Conservation (phyloP, 2,888 invertebrate genomes). For the Diploptera punctata region DNA sequence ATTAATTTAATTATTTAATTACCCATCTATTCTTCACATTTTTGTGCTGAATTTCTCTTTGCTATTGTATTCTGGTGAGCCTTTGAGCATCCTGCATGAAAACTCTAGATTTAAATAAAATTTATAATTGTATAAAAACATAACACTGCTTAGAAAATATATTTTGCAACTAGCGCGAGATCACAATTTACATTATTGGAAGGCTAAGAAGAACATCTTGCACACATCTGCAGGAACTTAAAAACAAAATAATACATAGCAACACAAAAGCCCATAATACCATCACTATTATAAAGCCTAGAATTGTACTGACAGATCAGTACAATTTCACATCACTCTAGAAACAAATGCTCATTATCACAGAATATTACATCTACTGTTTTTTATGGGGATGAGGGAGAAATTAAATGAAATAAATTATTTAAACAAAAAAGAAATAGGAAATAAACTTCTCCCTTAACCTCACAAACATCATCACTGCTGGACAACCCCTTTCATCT, state of each 20-base stretch:
- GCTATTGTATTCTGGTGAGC: too few relatives aligned
- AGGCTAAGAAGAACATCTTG: constrained; percentile 14
- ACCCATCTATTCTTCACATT: too few relatives aligned
- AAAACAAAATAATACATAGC: not conserved
- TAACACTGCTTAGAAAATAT: constrained; percentile 1
- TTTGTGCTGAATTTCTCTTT: too few relatives aligned
- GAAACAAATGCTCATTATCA: constrained; percentile 42
- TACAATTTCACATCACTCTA: constrained; percentile 3
- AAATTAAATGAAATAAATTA: too few relatives aligned
- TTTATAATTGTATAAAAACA: constrained; percentile 8
- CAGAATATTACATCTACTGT: constrained; percentile 41
- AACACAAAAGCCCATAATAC: constrained; percentile 2
- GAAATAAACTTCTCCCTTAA: too few relatives aligned
- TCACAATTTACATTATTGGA: constrained; percentile 18
- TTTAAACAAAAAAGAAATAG: too few relatives aligned
- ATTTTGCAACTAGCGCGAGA: not conserved
- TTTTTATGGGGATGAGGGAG: not conserved
- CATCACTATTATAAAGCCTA: constrained; percentile 16
- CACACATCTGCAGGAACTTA: not conserved
- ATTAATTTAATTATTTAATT: too few relatives aligned
- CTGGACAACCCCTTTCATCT: constrained; percentile 29
- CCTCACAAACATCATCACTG: constrained; percentile 5
- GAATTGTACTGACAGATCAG: constrained; percentile 6
- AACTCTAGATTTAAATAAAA: not conserved
- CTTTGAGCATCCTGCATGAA: not conserved